Evolutionary conservation across 2,113 vertebrate species (phyloP).

Genomic region (Heterotis niloticus): DNA sequence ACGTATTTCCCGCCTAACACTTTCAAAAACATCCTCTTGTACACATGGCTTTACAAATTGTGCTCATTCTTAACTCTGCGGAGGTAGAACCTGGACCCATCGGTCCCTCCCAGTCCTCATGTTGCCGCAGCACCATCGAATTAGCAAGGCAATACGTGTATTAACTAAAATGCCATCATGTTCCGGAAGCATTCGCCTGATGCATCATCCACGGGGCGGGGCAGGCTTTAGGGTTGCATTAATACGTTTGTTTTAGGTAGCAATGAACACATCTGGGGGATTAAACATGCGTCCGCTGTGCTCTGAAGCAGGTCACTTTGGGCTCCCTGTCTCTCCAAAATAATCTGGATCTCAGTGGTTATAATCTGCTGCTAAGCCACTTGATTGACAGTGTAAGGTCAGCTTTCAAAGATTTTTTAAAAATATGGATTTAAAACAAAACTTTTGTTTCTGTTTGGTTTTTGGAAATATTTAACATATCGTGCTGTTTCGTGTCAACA

Average conservation of each 20-base stretch:
- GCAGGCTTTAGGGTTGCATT: not conserved
- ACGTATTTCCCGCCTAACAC: no score
- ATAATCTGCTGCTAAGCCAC: conserved; percentile 52
- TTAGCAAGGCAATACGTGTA: no score
- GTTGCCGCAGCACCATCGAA: no score
- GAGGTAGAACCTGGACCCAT: no score
- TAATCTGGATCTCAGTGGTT: conserved; percentile 48
- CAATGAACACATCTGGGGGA: not conserved
- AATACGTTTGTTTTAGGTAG: not conserved
- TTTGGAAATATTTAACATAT: not conserved
- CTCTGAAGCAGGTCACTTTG: not conserved
- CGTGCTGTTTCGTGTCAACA: no score
- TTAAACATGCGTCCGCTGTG: not conserved
- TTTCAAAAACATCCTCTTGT: no score
- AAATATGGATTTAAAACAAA: not conserved
- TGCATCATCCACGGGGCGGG: no score
- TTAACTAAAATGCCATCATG: no score
- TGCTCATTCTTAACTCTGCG: no score
- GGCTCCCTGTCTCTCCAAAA: not conserved
- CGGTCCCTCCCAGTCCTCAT: no score
- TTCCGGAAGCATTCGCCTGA: no score
- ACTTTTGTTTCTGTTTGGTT: conserved; percentile 26
- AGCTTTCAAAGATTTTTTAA: conserved; percentile 30
- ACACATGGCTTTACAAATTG: no score
- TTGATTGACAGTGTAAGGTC: conserved; percentile 52